phyloP scores from a whole-genome alignment of 2,888 invertebrate species.

The Crossocerus cetratus region DNA sequence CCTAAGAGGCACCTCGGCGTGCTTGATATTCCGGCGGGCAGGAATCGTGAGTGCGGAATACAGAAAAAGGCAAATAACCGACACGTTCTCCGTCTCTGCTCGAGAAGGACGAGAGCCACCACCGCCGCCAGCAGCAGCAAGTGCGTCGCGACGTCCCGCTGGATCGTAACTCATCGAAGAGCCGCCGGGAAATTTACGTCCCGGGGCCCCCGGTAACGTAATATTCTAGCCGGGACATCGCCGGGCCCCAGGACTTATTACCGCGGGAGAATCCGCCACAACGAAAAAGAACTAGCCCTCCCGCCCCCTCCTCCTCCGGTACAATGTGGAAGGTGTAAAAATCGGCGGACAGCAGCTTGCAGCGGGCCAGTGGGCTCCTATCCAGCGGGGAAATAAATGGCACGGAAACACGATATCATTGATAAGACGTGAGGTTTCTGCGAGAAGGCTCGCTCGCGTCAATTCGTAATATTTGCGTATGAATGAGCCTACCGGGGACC shows the following conservation, averaged over 20 bases:
- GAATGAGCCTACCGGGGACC: constrained; percentile 63
- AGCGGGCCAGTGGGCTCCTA: no score
- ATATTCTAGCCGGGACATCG: neutral
- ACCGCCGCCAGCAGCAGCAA: no score
- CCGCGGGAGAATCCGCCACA: neutral
- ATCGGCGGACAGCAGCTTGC: no score
- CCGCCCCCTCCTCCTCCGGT: no score
- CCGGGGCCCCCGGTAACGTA: neutral
- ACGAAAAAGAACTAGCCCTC: neutral
- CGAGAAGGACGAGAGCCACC: neutral
- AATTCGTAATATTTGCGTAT: constrained; percentile 71
- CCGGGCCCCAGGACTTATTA: neutral
- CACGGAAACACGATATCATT: constrained; percentile 60
- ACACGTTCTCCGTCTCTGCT: neutral
- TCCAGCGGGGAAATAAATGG: constrained; percentile 40
- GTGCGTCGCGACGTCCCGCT: neutral
- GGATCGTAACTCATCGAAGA: constrained; percentile 7
- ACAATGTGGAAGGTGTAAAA: neutral
- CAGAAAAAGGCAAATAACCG: constrained; percentile 11
- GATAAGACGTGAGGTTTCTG: constrained; percentile 50
- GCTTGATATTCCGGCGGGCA: constrained; percentile 20
- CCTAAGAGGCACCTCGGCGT: constrained; percentile 30
- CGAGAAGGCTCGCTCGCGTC: constrained; percentile 44
- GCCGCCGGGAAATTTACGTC: neutral
- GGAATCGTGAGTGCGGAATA: neutral